Evolutionary conservation across 92 coral and sea anemone species (phyloP).

Genomic region (Porites evermanni): DNA sequence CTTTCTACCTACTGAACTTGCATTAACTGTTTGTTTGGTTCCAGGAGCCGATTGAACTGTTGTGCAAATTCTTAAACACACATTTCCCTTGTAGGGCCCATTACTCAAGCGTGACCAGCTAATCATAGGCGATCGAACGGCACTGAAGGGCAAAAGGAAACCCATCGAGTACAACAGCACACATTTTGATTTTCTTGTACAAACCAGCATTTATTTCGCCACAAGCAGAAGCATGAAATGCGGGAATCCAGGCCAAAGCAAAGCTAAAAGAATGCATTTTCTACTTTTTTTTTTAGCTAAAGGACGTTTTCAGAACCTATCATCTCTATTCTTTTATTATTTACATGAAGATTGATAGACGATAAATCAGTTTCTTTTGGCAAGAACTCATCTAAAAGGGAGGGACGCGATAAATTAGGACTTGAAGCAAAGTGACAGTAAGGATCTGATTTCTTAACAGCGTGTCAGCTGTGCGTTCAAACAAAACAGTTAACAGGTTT

Average conservation of each 20-base stretch:
- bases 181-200: neutral
- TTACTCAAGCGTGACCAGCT: conserved; percentile 35
- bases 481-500: conserved; percentile 3
- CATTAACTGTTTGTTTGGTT: conserved; percentile 27
- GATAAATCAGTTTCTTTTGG: conserved; percentile 42
- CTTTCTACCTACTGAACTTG: neutral
- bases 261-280: neutral
- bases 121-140: neutral
- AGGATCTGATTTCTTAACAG: conserved; percentile 3
- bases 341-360: conserved; percentile 40
- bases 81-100: conserved; percentile 54
- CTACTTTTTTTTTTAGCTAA: conserved; percentile 5
- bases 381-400: conserved; percentile 17
- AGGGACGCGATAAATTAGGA: conserved; percentile 21
- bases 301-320: conserved; percentile 49
- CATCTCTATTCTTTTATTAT: conserved; percentile 47
- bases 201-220: conserved; percentile 30
- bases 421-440: neutral
- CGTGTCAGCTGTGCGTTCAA: conserved; percentile 15
- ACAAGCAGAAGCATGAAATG: conserved; percentile 13
- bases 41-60: conserved; percentile 5
- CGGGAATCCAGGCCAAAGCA: conserved; percentile 14
- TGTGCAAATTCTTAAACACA: conserved; percentile 50
- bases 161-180: neutral
- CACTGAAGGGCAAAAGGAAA: neutral